Percentiles rank a stretch among this genome's conserved stretches.
phyloP scores from a whole-genome alignment of 2,113 vertebrate genomes.

The Rallus limicola region DNA sequence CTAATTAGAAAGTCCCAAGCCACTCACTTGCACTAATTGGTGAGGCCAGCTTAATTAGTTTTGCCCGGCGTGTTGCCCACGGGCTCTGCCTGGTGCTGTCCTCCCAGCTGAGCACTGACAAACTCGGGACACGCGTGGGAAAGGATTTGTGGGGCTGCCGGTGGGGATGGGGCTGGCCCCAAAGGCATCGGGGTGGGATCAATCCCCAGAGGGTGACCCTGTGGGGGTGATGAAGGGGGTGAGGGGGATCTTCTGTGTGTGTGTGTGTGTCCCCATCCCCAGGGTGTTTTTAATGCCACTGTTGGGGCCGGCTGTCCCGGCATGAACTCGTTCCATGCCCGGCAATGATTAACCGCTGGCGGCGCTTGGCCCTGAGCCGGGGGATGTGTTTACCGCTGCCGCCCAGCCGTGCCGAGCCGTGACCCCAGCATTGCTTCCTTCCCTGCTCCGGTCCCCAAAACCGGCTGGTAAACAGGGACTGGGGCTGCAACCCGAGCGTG shows the following conservation, averaged over 20 bases:
- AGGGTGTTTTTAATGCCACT: neutral
- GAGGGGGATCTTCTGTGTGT: neutral
- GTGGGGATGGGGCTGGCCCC: neutral
- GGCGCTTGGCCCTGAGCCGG: neutral
- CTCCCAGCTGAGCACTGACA: neutral
- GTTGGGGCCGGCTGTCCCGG: neutral
- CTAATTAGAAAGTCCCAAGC: conserved; percentile 1
- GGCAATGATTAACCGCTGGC: neutral
- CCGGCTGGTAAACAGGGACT: neutral
- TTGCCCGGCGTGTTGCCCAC: accelerated
- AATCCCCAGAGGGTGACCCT: neutral
- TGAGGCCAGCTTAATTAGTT: neutral
- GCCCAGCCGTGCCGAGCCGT: neutral
- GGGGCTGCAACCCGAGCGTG: neutral
- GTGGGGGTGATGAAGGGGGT: neutral
- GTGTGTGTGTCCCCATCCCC: no score
- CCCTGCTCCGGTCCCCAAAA: accelerated
- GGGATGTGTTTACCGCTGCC: neutral
- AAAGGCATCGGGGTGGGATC: accelerated
- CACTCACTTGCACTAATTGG: neutral
- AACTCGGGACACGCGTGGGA: accelerated
- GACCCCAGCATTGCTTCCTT: neutral
- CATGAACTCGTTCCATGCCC: neutral
- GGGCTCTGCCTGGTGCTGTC: accelerated
- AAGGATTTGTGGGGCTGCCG: accelerated